Conservation (phyloP, 2,797 vertebrate genomes). For the Gymnopithys bicolor region DNA sequence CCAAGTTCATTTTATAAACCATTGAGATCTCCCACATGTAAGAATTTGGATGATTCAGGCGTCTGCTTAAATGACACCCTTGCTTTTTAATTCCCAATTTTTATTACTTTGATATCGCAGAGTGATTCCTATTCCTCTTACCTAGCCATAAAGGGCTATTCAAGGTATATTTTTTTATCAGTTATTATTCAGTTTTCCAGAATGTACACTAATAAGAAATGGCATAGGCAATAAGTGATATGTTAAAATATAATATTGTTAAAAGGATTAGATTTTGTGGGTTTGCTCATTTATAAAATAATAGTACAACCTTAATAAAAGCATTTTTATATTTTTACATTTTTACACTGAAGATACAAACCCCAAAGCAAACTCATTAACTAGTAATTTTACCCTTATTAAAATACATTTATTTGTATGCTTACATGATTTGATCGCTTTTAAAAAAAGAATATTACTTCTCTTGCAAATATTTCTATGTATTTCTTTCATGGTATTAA, state of each 20-base stretch:
- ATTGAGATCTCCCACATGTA: background rate
- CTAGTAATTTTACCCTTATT: constrained; percentile 86
- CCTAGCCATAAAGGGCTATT: constrained; percentile 60
- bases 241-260: constrained; percentile 76
- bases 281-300: constrained; percentile 83
- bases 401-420: constrained; percentile 87
- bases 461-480: constrained; percentile 76
- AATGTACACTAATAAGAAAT: constrained; percentile 69
- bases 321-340: constrained; percentile 81
- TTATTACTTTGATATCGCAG: constrained; percentile 14
- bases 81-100: constrained; percentile 54
- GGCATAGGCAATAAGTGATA: constrained; percentile 72
- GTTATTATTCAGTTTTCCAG: constrained; percentile 69
- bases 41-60: background rate
- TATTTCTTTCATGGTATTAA: constrained; percentile 69
- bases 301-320: constrained; percentile 84
- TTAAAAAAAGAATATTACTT: constrained; percentile 79
- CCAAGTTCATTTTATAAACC: constrained; percentile 8
- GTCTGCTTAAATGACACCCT: constrained; percentile 18
- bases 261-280: constrained; percentile 78
- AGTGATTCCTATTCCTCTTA: constrained; percentile 52
- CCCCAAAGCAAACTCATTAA: constrained; percentile 87
- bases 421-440: constrained; percentile 83
- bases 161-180: constrained; percentile 35
- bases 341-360: constrained; percentile 81